These are phyloP conservation scores for Synanthedon andrenaeformis DNA, from an alignment of 2,888 invertebrate species.

Conservation along the genomic window DNA sequence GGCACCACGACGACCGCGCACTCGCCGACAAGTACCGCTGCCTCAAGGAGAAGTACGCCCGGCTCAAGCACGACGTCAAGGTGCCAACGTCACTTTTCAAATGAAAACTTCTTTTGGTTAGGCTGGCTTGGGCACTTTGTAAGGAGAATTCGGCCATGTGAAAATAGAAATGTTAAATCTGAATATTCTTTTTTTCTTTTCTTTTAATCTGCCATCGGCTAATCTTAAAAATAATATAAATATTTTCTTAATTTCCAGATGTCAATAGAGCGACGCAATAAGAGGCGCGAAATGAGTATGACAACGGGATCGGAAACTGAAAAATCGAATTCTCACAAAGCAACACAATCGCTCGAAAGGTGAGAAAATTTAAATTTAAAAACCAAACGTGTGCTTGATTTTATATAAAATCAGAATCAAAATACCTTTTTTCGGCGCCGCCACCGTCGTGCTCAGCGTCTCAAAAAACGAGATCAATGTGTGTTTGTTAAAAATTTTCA, in stretches of 20 bases:
- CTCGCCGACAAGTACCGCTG: slow-evolving; percentile 83
- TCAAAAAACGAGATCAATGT: no score
- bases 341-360: slow-evolving; percentile 62
- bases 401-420: neutral
- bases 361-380: slow-evolving; percentile 10
- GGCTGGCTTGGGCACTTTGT: neutral
- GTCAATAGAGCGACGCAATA: slow-evolving; percentile 80
- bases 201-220: no score
- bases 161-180: no score
- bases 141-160: no score
- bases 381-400: no score
- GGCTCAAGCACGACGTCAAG: slow-evolving; percentile 84
- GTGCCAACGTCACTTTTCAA: slow-evolving; percentile 21
- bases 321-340: slow-evolving; percentile 79
- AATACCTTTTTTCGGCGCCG: neutral
- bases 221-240: no score
- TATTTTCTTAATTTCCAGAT: slow-evolving; percentile 26
- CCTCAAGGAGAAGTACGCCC: slow-evolving; percentile 84
- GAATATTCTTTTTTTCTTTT: no score
- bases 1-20: slow-evolving; percentile 69
- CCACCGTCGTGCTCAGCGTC: no score
- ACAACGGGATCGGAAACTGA: slow-evolving; percentile 85
- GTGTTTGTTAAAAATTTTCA: no score
- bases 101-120: neutral
- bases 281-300: slow-evolving; percentile 73